Evolutionary conservation across 2,888 invertebrate genomes (phyloP), one percentile per base, ranked within the genome.

Genomic region (Cactoblastis cactorum): DNA sequence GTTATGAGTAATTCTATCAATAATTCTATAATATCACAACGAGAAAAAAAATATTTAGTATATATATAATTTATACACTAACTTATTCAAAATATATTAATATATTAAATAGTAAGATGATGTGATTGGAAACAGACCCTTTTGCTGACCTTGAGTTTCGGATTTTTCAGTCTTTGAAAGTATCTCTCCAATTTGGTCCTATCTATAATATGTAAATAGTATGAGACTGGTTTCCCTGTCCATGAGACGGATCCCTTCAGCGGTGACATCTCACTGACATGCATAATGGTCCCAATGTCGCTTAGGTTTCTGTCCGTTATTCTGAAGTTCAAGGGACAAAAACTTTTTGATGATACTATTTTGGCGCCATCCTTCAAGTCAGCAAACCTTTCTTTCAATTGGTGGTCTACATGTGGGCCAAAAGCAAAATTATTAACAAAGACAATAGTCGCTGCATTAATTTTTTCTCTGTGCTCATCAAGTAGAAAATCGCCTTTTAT

Each of bases 341-440:
- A 99, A 63, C 98, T 97, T 85, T 98, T 99, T 15, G 99, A 99
- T 32, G 99, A 99, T 38, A 99, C 98, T 63, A 99, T 98, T 69
- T 97, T 93, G 38, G 98, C 98, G 53, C 97, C 97, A 80, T 97
- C 97, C 71, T 96, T 95, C 71, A 99, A 92, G 86, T 98, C 98
- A 24, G 98, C 97, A 87, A 99, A 99, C 72, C 97, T 92, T 77
- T 98, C 96, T 83, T 99, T 99, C 62, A 99, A 83, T 90, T 97
- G 95, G 84, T 99, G 98, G 89, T 99, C 99, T 22, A 99, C 98
- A 59, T 95, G 94, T 19, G 99, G 98, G 9, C 98, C 98, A 84
- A 99, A 99, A 37, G 99, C 99, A 90, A 98, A 99, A 91, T 99
- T 99, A 90, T 99, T 99, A 35, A 99, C 99, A 90, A 99, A 99